Percentiles rank a stretch among this genome's conserved stretches.
These are phyloP conservation scores for Crambe crambe DNA, from an alignment of 37 sponge, comb jelly and placozoan species.

Conservation along the genomic window DNA sequence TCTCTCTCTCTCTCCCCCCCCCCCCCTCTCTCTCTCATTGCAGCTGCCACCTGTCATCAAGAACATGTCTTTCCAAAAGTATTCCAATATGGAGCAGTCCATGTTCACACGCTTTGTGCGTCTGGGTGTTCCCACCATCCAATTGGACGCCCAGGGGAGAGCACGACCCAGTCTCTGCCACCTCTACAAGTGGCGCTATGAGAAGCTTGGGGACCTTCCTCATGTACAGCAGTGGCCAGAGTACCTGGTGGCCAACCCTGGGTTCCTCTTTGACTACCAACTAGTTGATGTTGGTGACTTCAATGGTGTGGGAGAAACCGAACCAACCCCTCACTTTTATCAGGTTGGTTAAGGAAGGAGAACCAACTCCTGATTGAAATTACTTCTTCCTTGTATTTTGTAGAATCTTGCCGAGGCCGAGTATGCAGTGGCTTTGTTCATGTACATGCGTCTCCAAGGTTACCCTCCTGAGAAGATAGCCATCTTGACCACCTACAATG, in stretches of 20 bases:
- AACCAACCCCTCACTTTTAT: conserved; percentile 94
- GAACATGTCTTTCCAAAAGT: conserved; percentile 99
- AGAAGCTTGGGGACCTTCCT: conserved; percentile 86
- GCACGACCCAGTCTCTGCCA: conserved; percentile 85
- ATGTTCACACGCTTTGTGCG: conserved; percentile 96
- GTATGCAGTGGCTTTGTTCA: conserved; percentile 93
- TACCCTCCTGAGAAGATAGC: conserved; percentile 95
- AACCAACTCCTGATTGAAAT: no score
- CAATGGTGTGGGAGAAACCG: conserved; percentile 93
- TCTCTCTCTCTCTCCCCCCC: conserved; percentile 7
- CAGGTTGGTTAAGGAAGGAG: conserved; percentile 50
- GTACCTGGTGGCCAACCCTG: conserved; percentile 87
- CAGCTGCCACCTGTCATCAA: conserved; percentile 98
- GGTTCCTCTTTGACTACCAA: conserved; percentile 91
- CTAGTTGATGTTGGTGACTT: conserved; percentile 95
- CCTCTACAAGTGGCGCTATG: conserved; percentile 94
- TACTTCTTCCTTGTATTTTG: neutral
- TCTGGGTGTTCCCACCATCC: conserved; percentile 93
- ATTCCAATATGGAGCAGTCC: conserved; percentile 98
- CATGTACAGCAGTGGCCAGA: conserved; percentile 80
- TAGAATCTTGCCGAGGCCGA: conserved; percentile 99
- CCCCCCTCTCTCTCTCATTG: neutral
- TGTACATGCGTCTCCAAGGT: conserved; percentile 99
- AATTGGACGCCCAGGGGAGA: conserved; percentile 98
- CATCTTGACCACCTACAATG: conserved; percentile 99